Base-by-base conservation (phyloP, 2,888 invertebrate species). In the Ichneumoninae sp. region DNA sequence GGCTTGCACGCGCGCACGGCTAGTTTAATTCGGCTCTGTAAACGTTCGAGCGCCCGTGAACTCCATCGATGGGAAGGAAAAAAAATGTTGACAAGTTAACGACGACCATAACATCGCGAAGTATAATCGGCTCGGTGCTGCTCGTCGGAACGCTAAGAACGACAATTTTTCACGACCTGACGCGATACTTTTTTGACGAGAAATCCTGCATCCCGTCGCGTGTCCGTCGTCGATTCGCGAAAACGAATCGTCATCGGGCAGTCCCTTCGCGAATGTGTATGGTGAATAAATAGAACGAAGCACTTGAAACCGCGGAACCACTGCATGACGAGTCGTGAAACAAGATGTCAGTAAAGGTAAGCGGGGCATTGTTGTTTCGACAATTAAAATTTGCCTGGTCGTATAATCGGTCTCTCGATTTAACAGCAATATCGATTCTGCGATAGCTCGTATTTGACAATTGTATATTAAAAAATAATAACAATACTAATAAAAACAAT, bases 281-380 rank as follows among this genome's bases (percentile, higher is more conserved):
- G 88, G 85, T 85, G 87, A 87, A 87, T 87, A 86, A 86, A 88
- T 89, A 87, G 89, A 89, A 85, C 85, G 86, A 88, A 88, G 87
- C 84, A 54, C 40, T 63, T 22, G 30, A 6, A 16, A 80, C 88
- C 77, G 89, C 88, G 88, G 85, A 87, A 86, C 84, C 87, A 85
- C 87, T 89, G 87, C 87, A 88, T 87, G 88, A 87, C 63, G 84
- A 85, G 86, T 87, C 87, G 77, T 75, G 85, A 83, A 85, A 77
- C 90, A 92, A 92, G 88, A 93, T 93, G 93, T 92, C 93, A 92
- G 93, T 93, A 87, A 93, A 92, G 92, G 93, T 93, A 90, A 90
- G 92, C 22, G 50, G 54, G 19, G 16, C 50, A 52, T 47, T 79
- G 2, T 19, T 44, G 4, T 73, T 36, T 13, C 8, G 26, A 3